phyloP scores from a whole-genome alignment of 2,888 invertebrate species.

The Drosophila percnosoma region DNA sequence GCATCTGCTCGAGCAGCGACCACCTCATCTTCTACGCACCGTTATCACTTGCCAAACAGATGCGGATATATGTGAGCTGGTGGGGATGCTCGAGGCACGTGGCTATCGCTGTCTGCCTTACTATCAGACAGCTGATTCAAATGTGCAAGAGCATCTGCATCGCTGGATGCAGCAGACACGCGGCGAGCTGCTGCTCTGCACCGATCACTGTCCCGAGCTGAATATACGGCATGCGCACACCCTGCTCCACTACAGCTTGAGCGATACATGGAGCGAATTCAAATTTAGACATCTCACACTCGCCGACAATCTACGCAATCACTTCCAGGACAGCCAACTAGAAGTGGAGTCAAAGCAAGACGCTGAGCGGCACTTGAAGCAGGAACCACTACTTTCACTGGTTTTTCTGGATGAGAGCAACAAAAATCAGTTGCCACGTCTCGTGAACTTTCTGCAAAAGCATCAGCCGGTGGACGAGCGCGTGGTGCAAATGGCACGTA shows the following conservation, averaged over 20 bases:
- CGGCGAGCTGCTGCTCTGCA: conserved; percentile 49
- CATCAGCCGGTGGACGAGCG: conserved; percentile 49
- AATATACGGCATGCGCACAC: conserved; percentile 57
- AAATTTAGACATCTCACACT: conserved; percentile 54
- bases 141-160: conserved; percentile 34
- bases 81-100: not conserved
- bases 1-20: conserved; percentile 35
- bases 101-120: conserved; percentile 49
- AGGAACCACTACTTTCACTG: conserved; percentile 38
- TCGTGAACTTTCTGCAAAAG: conserved; percentile 56
- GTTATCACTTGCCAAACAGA: conserved; percentile 52
- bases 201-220: conserved; percentile 67
- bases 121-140: conserved; percentile 41
- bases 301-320: conserved; percentile 46
- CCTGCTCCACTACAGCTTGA: conserved; percentile 53
- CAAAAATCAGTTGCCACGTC: conserved; percentile 54
- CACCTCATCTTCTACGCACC: conserved; percentile 52
- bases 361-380: not conserved
- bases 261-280: conserved; percentile 58
- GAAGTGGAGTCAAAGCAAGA: not conserved
- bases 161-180: conserved; percentile 33
- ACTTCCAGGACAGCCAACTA: not conserved
- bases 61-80: conserved; percentile 45
- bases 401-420: conserved; percentile 57
- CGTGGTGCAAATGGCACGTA: conserved; percentile 33